These are phyloP conservation scores for Hymenopus coronatus DNA, from an alignment of 2,888 invertebrate species.

Conservation along the genomic window DNA sequence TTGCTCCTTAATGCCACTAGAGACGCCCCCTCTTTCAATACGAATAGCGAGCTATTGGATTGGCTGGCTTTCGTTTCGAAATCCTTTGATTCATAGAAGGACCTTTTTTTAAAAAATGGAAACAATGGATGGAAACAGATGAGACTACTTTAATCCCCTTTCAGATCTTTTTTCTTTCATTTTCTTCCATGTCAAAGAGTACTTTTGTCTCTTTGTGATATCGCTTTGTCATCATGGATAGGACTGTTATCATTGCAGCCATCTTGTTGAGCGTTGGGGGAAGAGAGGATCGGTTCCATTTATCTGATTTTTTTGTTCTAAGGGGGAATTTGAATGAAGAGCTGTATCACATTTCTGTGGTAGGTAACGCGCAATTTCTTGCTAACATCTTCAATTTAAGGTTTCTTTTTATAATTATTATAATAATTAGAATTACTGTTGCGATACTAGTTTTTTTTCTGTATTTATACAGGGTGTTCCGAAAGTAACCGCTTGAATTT, in stretches of 20 bases:
- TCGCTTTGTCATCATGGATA: background rate
- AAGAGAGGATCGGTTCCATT: background rate
- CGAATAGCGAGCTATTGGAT: background rate
- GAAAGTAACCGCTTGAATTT: too few relatives aligned
- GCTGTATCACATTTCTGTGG: background rate
- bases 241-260: background rate
- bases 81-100: conserved; percentile 5
- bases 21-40: background rate
- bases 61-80: conserved; percentile 15
- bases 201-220: conserved; percentile 8
- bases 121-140: background rate
- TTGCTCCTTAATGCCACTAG: conserved; percentile 18
- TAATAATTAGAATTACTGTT: too few relatives aligned
- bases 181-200: background rate
- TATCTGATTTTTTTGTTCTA: background rate
- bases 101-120: background rate
- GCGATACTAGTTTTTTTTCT: too few relatives aligned
- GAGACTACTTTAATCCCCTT: background rate
- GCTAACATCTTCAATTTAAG: background rate
- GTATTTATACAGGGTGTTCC: too few relatives aligned
- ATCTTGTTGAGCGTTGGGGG: background rate
- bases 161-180: background rate
- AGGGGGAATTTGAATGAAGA: background rate
- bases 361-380: background rate
- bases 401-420: too few relatives aligned